These are phyloP conservation scores for Mellilla xanthometata DNA, from an alignment of 2,888 invertebrate genomes.

Conservation along the genomic window DNA sequence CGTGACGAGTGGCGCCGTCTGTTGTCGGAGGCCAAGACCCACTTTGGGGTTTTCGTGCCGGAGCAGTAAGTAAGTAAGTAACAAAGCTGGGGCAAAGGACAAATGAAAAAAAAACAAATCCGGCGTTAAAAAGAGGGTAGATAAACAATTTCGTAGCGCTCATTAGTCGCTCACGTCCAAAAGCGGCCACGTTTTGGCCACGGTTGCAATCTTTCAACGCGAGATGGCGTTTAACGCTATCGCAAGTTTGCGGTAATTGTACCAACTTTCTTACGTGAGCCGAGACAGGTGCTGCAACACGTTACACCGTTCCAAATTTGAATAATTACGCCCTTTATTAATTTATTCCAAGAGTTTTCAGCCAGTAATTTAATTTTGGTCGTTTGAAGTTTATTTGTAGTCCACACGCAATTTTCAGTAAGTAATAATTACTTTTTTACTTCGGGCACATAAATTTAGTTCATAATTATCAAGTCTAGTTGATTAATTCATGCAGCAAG, in stretches of 20 bases:
- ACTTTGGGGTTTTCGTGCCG: too few species aligned
- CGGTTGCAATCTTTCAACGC: constrained; percentile 20
- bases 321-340: constrained; percentile 35
- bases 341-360: constrained; percentile 24
- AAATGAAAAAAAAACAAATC: too few species aligned
- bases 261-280: constrained; percentile 50
- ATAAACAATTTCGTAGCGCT: constrained; percentile 46
- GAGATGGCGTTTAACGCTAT: constrained; percentile 36
- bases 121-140: neutral
- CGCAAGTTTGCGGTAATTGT: constrained; percentile 41
- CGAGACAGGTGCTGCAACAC: constrained; percentile 42
- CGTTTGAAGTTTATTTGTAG: constrained; percentile 1
- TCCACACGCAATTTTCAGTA: too few species aligned
- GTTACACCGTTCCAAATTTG: constrained; percentile 42
- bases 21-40: too few species aligned
- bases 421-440: too few species aligned
- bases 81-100: too few species aligned
- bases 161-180: constrained; percentile 45
- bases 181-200: constrained; percentile 41
- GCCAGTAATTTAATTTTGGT: constrained; percentile 10
- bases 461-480: too few species aligned
- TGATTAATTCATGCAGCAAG: too few species aligned
- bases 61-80: too few species aligned
- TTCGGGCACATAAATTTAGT: too few species aligned
- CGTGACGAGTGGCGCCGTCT: too few species aligned